These are phyloP conservation scores for Callospermophilus lateralis DNA, from an alignment of 2,113 vertebrate species.

Conservation along the genomic window DNA sequence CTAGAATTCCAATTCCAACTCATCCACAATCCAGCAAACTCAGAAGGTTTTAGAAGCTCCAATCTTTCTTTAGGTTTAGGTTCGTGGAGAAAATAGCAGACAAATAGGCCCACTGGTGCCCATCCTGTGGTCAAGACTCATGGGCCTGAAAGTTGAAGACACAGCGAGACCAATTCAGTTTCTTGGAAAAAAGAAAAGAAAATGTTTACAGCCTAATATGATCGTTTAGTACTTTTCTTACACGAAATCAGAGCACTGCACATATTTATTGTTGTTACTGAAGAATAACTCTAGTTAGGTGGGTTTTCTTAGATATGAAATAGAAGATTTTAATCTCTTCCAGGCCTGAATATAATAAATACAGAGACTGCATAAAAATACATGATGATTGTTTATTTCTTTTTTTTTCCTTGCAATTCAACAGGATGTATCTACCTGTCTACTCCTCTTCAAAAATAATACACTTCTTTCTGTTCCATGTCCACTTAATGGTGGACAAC, in stretches of 20 bases:
- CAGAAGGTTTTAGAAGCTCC: not conserved
- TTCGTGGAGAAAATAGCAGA: constrained; percentile 7
- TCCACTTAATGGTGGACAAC: not conserved
- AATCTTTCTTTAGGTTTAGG: not conserved
- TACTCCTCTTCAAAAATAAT: not conserved
- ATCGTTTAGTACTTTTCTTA: not conserved
- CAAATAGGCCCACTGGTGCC: not conserved
- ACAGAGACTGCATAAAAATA: not conserved
- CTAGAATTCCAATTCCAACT: not conserved
- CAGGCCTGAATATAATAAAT: not conserved
- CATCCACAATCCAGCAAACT: constrained; percentile 27
- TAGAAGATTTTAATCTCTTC: not conserved
- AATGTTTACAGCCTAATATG: not conserved
- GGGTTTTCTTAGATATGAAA: not conserved
- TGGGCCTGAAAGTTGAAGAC: not conserved
- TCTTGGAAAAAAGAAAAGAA: constrained; percentile 27
- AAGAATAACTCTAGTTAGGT: not conserved
- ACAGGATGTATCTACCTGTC: not conserved
- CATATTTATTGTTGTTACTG: not conserved
- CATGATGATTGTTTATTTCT: not conserved
- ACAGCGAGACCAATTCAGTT: not conserved
- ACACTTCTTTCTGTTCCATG: not conserved
- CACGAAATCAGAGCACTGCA: not conserved
- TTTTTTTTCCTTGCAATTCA: not conserved
- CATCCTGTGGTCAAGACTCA: not conserved